Evolutionary conservation across 2,888 invertebrate genomes (phyloP).

Genomic region (Imbricaverruca yamaguchii): DNA sequence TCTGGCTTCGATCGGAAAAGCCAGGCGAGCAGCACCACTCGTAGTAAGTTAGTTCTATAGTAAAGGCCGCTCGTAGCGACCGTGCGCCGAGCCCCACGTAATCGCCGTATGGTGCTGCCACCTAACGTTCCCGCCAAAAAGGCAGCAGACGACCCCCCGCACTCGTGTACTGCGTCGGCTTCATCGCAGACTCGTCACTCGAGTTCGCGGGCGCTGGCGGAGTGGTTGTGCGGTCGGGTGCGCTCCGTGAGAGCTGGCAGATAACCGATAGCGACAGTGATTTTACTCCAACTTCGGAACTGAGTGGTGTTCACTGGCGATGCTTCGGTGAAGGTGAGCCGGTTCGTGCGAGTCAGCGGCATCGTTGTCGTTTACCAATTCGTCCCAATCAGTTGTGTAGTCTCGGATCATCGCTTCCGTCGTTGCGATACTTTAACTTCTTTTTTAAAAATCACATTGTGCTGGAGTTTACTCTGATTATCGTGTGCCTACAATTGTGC

Average conservation of each 20-base stretch:
- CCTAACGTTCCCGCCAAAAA: constrained; percentile 13
- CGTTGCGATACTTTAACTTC: too few species aligned
- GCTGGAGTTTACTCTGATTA: too few species aligned
- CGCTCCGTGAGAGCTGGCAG: background rate
- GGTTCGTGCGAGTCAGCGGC: too few species aligned
- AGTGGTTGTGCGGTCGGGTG: background rate
- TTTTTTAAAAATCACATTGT: too few species aligned
- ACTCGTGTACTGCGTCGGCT: background rate
- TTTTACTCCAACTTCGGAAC: background rate
- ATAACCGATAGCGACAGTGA: background rate
- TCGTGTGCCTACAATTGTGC: too few species aligned
- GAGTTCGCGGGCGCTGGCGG: background rate
- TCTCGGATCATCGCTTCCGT: too few species aligned
- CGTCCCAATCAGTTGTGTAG: too few species aligned
- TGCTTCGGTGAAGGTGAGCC: background rate
- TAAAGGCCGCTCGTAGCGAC: background rate
- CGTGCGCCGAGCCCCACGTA: background rate
- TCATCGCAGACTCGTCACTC: background rate
- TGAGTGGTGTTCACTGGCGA: background rate
- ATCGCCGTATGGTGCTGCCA: constrained; percentile 15
- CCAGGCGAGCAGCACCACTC: background rate
- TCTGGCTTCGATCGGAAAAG: background rate
- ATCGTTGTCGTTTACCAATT: too few species aligned
- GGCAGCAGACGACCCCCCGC: constrained; percentile 12
- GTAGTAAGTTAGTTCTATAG: constrained; percentile 4